A percentile compares a stretch with the other conserved stretches of the same genome.
Conservation (phyloP, 37 sponge, comb jelly and placozoan genomes). For the Bolinopsis microptera region DNA sequence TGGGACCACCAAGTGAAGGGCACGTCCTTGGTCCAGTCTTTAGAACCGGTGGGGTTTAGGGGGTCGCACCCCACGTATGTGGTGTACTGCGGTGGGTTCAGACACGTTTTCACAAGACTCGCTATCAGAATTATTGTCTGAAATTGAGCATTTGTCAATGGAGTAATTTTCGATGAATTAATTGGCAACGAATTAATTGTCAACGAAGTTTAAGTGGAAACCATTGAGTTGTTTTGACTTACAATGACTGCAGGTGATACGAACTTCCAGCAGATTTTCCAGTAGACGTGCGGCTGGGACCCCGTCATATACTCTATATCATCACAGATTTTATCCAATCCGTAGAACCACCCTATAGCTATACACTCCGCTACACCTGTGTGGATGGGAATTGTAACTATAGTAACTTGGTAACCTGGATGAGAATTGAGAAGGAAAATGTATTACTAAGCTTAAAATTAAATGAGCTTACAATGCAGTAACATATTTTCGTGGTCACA, state of each 20-base stretch:
- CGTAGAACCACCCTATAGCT: slow-evolving; percentile 21
- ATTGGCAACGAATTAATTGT: no score
- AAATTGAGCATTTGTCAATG: background rate
- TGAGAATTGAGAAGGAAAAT: background rate
- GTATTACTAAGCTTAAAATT: background rate
- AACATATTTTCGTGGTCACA: no score
- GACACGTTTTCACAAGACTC: background rate
- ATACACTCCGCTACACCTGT: slow-evolving; percentile 37
- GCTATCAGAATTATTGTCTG: background rate
- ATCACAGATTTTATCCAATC: slow-evolving; percentile 2
- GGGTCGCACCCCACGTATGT: slow-evolving; percentile 29
- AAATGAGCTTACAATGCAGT: no score
- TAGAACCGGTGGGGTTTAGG: background rate
- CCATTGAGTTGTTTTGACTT: background rate
- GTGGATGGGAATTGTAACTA: no score
- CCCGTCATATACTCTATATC: slow-evolving; percentile 67
- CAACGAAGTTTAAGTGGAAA: background rate
- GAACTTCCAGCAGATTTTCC: slow-evolving; percentile 52
- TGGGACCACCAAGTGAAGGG: background rate
- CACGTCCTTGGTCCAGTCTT: background rate
- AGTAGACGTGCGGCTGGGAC: slow-evolving; percentile 38
- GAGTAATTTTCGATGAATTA: background rate
- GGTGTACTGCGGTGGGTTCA: background rate
- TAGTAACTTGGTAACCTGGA: no score
- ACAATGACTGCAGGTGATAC: slow-evolving; percentile 6